phyloP scores from a whole-genome alignment of 2,888 invertebrate species.

The Sphaerophoria rueppellii region DNA sequence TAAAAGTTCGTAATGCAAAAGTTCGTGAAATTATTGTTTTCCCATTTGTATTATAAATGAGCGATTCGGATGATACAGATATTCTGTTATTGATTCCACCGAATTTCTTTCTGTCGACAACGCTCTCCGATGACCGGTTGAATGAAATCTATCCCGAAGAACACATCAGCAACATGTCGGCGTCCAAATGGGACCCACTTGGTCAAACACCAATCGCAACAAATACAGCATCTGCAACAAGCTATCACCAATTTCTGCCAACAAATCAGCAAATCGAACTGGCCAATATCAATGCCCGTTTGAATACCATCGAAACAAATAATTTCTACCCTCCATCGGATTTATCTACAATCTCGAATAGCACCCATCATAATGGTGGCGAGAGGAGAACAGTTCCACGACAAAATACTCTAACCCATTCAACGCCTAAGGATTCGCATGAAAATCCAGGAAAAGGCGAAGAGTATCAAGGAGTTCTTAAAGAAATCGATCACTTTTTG shows the following conservation, averaged over 20 bases:
- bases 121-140: conserved; percentile 40
- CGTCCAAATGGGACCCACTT: conserved; percentile 57
- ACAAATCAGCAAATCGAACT: conserved; percentile 78
- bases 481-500: conserved; percentile 80
- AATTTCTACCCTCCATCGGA: conserved; percentile 78
- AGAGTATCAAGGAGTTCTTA: conserved; percentile 76
- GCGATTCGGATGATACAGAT: conserved; percentile 92
- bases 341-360: conserved; percentile 80
- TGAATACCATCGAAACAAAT: conserved; percentile 77
- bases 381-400: conserved; percentile 57
- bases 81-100: conserved; percentile 91
- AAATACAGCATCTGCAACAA: conserved; percentile 9
- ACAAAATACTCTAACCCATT: conserved; percentile 77
- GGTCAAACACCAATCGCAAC: background rate
- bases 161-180: conserved; percentile 37
- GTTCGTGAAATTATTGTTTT: background rate
- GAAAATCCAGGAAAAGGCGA: conserved; percentile 5
- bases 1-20: conserved; percentile 4
- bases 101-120: conserved; percentile 86
- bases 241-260: conserved; percentile 75
- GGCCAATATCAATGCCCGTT: conserved; percentile 78
- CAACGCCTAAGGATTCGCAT: conserved; percentile 79
- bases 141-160: conserved; percentile 49
- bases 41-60: conserved; percentile 82
- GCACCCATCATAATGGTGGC: conserved; percentile 75